Conservation (phyloP, 2,888 invertebrate species). For the Sphaerophoria rueppellii region DNA sequence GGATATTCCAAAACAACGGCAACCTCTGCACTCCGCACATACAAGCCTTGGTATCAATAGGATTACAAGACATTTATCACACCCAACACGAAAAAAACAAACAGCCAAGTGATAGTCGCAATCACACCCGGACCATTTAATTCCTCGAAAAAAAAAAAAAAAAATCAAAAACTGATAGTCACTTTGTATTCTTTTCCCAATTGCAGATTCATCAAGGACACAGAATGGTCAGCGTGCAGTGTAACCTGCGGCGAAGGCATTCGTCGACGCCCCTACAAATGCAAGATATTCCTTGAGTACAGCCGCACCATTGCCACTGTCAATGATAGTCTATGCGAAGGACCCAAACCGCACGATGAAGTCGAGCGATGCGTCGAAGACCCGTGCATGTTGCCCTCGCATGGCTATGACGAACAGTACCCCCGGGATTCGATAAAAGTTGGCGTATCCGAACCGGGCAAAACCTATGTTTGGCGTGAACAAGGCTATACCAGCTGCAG, state of each 20-base stretch:
- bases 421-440: conserved; percentile 84
- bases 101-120: background rate
- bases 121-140: background rate
- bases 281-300: conserved; percentile 96
- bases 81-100: background rate
- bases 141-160: background rate
- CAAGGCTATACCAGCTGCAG: conserved; percentile 96
- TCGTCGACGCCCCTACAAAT: conserved; percentile 93
- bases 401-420: conserved; percentile 83
- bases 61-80: conserved; percentile 54
- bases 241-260: conserved; percentile 95
- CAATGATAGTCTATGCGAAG: conserved; percentile 93
- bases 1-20: conserved; percentile 42
- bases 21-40: conserved; percentile 9
- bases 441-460: conserved; percentile 89
- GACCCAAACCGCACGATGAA: conserved; percentile 91
- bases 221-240: conserved; percentile 95
- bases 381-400: conserved; percentile 87
- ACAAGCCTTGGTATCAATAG: conserved; percentile 40
- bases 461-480: conserved; percentile 94
- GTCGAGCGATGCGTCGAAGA: conserved; percentile 91
- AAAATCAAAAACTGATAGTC: conserved; percentile 19
- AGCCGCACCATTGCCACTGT: conserved; percentile 93
- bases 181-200: conserved; percentile 13
- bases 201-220: conserved; percentile 93